Evolutionary conservation across 2,113 vertebrate genomes (phyloP), one percentile per base, ranked within the genome.

Genomic region (Petroica traversi): DNA sequence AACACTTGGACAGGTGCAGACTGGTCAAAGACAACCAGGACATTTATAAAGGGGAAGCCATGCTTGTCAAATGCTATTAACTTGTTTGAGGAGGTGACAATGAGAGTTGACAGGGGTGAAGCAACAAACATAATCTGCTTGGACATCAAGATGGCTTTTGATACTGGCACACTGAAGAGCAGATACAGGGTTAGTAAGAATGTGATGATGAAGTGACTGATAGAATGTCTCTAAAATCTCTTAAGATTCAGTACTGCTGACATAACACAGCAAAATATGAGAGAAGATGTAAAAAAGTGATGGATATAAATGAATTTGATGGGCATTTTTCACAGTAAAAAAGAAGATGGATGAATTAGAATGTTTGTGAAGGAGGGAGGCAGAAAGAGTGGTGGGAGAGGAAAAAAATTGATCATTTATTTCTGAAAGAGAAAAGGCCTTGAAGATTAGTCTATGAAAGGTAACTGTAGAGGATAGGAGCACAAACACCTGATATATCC

Each of bases 31-130:
- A 93, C 88, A 95, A 79, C 94, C 43, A 76, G 71, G 63, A 96
- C 93, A 88, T 93, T 93, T 95, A 92, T 97, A 97, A 97, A 97
- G 72, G 89, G 88, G 96, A 97, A 97, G 88, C 89, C 96, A 95
- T 97, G 95, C 96, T 96, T 97, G 96, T 96, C 95, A 97, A 96
- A 96, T 91, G 88, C 91, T 96, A 96, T 97, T 97, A 97, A 94
- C 80, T 97, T 97, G 93, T 97, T 89, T 97, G 96, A 97, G 95
- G 54, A 97, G 57, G 88, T 96, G 95, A 96, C 96, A 97, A 96
- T 97, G 88, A 95, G 69, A 97, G 85, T 54, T 96, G 89, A 95
- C 95, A 97, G 93, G 95, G 96, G 89, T 96, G 92, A 96, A 97
- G 95, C 88, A 95, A 96, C 91, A 97, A 97, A 95, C 91, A 94